Evolutionary conservation across 2,113 vertebrate genomes (phyloP).

Genomic region (Girardinichthys multiradiatus): DNA sequence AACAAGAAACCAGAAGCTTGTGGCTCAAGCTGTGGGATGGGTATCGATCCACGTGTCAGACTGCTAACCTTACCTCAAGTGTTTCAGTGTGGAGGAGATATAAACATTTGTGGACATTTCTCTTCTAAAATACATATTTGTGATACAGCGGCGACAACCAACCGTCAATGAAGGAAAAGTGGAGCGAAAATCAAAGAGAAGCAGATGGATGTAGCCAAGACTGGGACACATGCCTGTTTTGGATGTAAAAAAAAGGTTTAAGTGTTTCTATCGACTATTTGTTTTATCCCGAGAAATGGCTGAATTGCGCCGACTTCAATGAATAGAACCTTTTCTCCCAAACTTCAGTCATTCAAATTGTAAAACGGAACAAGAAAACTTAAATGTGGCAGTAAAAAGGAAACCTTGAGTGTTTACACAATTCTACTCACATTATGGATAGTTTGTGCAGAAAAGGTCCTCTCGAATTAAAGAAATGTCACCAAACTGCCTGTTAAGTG

Average conservation of each 20-base stretch:
- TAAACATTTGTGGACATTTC: constrained; percentile 76
- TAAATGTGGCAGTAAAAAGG: constrained; percentile 26
- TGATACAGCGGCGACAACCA: constrained; percentile 51
- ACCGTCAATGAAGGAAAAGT: constrained; percentile 50
- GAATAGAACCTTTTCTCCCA: constrained; percentile 38
- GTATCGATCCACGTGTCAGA: constrained; percentile 77
- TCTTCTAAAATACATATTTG: constrained; percentile 72
- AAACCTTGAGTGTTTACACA: constrained; percentile 15
- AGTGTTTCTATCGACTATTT: constrained; percentile 53
- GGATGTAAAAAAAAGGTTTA: constrained; percentile 44
- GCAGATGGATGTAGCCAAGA: constrained; percentile 68
- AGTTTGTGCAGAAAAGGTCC: constrained; percentile 20
- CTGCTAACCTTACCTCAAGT: constrained; percentile 88
- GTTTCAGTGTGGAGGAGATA: constrained; percentile 82
- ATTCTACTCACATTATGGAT: constrained; percentile 24
- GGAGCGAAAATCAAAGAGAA: constrained; percentile 44
- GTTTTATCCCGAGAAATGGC: constrained; percentile 47
- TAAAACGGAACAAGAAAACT: constrained; percentile 16
- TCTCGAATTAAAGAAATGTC: constrained; percentile 15
- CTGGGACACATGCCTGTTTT: constrained; percentile 50
- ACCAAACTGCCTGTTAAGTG: constrained; percentile 30
- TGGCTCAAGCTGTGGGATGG: constrained; percentile 75
- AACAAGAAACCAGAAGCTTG: constrained; percentile 66
- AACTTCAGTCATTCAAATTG: constrained; percentile 26
- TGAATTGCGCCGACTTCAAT: constrained; percentile 37